phyloP scores from a whole-genome alignment of 2,113 vertebrate genomes.

The Cyprinus carpio region DNA sequence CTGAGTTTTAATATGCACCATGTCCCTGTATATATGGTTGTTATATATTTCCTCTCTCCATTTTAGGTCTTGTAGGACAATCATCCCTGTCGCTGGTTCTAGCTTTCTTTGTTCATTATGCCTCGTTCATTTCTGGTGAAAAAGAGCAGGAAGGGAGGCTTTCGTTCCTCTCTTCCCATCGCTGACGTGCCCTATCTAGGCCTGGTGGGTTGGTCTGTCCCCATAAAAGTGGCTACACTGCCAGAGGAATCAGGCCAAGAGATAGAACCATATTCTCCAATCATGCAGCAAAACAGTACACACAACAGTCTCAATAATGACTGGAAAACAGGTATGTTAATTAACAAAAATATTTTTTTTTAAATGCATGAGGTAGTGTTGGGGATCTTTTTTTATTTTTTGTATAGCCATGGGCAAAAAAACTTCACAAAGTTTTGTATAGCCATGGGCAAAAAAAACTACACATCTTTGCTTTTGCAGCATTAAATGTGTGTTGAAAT shows the following conservation, averaged over 20 bases:
- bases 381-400: background rate
- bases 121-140: constrained; percentile 78
- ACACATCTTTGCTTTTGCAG: no score
- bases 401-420: background rate
- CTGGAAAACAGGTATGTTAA: constrained; percentile 46
- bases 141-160: constrained; percentile 62
- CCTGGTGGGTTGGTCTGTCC: background rate
- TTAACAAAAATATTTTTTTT: background rate
- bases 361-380: background rate
- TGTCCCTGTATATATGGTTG: background rate
- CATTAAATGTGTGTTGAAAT: no score
- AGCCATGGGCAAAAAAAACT: no score
- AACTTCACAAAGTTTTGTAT: no score
- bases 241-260: constrained; percentile 20
- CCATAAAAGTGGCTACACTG: constrained; percentile 6
- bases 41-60: background rate
- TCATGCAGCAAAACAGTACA: constrained; percentile 17
- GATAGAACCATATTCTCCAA: background rate
- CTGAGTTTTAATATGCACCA: background rate
- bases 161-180: constrained; percentile 52
- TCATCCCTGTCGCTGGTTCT: background rate
- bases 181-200: constrained; percentile 47
- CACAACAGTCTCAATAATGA: background rate
- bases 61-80: background rate
- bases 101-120: constrained; percentile 57